Conservation (phyloP, 2,797 vertebrate species). For the Macrochelys suwanniensis region DNA sequence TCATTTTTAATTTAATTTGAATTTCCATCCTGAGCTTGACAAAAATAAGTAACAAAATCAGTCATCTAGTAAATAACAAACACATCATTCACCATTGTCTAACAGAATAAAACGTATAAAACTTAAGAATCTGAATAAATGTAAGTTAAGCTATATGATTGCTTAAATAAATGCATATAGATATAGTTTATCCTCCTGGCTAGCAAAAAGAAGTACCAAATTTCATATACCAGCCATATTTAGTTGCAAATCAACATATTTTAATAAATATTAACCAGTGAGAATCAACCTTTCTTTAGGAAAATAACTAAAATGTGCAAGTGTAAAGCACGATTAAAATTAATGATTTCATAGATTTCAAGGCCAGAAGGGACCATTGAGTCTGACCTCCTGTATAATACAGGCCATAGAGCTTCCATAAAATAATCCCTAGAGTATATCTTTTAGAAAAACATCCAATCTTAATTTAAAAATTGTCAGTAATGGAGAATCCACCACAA, state of each 20-base stretch:
- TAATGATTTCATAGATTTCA: too few species aligned
- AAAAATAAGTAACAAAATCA: not conserved
- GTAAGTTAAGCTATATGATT: not conserved
- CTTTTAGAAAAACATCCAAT: too few species aligned
- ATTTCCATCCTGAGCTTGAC: not conserved
- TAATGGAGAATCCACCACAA: not conserved
- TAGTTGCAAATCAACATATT: not conserved
- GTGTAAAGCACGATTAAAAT: not conserved
- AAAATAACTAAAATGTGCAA: not conserved
- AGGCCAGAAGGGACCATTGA: too few species aligned
- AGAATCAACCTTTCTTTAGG: too few species aligned
- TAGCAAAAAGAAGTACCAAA: not conserved
- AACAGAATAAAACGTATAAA: not conserved
- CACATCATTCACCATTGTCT: not conserved
- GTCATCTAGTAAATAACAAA: not conserved
- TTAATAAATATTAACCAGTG: not conserved
- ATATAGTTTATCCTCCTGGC: not conserved
- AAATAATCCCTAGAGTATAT: too few species aligned
- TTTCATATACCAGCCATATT: not conserved
- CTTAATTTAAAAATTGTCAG: too few species aligned
- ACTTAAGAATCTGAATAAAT: not conserved
- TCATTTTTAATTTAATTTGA: not conserved
- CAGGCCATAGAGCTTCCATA: too few species aligned
- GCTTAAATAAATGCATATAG: not conserved
- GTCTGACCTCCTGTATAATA: too few species aligned